Conservation (phyloP, 2,888 invertebrate species). For the Trichopoda pennipes region DNA sequence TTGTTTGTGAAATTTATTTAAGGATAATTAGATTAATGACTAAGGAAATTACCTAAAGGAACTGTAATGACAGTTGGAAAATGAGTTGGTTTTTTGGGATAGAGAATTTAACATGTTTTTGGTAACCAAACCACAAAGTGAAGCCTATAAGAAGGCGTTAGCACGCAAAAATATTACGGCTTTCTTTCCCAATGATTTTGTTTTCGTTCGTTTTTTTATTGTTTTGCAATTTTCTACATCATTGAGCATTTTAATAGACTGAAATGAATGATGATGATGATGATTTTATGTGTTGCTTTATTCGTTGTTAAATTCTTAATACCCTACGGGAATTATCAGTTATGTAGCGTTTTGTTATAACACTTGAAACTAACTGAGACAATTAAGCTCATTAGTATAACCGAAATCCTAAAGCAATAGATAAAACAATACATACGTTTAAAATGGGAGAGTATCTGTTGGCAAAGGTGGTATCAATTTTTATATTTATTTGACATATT, state of each 20-base stretch:
- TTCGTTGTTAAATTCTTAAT: no score
- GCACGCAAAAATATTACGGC: constrained; percentile 2
- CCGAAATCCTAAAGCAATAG: no score
- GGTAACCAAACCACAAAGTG: background rate
- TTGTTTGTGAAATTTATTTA: background rate
- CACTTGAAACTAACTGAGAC: no score
- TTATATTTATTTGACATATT: no score
- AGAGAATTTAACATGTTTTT: constrained; percentile 1
- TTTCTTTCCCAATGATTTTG: background rate
- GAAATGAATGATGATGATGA: constrained; percentile 37
- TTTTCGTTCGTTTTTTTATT: constrained; percentile 11
- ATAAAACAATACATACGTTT: no score
- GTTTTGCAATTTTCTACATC: constrained; percentile 47
- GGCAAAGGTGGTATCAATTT: no score
- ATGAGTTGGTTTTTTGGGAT: background rate
- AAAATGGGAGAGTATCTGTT: no score
- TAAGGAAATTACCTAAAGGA: constrained; percentile 49
- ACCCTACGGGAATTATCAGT: no score
- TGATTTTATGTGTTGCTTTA: background rate
- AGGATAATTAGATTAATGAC: constrained; percentile 53
- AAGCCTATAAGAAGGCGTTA: constrained; percentile 34
- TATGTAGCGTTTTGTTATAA: no score
- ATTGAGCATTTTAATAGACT: constrained; percentile 12
- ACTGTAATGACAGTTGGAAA: constrained; percentile 42
- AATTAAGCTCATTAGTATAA: no score